Percentiles rank a stretch among this genome's conserved stretches.
These are phyloP conservation scores for Reticulitermes lucifugus DNA, from an alignment of 2,888 invertebrate species.

Conservation along the genomic window DNA sequence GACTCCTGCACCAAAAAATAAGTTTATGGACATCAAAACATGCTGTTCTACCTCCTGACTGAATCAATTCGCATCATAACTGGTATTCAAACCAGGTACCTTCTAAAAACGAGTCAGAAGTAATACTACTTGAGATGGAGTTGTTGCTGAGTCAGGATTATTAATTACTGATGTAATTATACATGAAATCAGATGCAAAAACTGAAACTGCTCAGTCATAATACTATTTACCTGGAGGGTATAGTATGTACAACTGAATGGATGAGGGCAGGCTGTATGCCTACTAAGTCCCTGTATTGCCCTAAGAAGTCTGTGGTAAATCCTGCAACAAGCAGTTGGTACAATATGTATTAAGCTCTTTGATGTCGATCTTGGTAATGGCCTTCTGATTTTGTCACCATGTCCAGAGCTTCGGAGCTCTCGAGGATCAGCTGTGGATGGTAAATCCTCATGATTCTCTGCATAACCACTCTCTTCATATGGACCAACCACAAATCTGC, in stretches of 20 bases:
- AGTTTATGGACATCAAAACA: too few species aligned
- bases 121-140: too few species aligned
- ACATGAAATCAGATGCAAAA: too few species aligned
- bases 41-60: too few species aligned
- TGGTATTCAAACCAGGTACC: too few species aligned
- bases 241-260: constrained; percentile 72
- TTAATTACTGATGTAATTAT: too few species aligned
- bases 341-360: background rate
- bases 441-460: constrained; percentile 50
- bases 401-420: background rate
- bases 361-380: background rate
- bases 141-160: too few species aligned
- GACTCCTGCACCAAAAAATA: too few species aligned
- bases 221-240: constrained; percentile 64
- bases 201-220: too few species aligned
- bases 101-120: too few species aligned
- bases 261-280: constrained; percentile 71
- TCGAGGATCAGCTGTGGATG: background rate
- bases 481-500: constrained; percentile 72
- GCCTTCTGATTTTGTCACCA: background rate
- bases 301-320: constrained; percentile 4
- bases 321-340: background rate
- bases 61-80: too few species aligned
- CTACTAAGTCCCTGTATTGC: constrained; percentile 65
- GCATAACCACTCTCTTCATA: constrained; percentile 63